A percentile compares a stretch with the other conserved stretches of the same genome.
phyloP scores from a whole-genome alignment of 2,888 invertebrate species.

The Eupeodes latifasciatus region DNA sequence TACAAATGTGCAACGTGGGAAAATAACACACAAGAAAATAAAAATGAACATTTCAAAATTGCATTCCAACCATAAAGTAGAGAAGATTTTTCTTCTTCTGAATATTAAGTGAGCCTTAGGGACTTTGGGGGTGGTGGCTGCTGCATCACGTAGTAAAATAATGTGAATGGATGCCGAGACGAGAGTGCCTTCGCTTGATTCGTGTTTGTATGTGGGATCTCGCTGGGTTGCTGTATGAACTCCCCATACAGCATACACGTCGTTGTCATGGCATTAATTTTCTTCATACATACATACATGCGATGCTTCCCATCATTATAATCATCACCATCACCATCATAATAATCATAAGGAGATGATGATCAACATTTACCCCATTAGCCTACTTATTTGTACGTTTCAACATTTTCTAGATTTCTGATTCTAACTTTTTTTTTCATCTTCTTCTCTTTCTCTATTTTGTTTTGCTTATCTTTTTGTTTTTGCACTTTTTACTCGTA shows the following conservation, averaged over 20 bases:
- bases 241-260: conserved; percentile 51
- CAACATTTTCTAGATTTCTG: conserved; percentile 66
- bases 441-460: background rate
- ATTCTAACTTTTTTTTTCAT: background rate
- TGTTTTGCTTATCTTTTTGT: background rate
- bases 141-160: conserved; percentile 51
- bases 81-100: conserved; percentile 62
- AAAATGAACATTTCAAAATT: conserved; percentile 73
- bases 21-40: conserved; percentile 62
- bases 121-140: conserved; percentile 23
- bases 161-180: conserved; percentile 63
- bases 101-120: conserved; percentile 71
- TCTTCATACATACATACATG: background rate
- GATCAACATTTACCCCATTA: conserved; percentile 74
- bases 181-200: conserved; percentile 5
- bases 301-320: conserved; percentile 48
- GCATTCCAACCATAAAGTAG: conserved; percentile 71
- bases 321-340: conserved; percentile 40
- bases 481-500: background rate
- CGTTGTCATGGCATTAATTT: conserved; percentile 58
- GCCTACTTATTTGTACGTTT: conserved; percentile 74
- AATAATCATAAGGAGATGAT: conserved; percentile 29
- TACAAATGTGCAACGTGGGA: conserved; percentile 72
- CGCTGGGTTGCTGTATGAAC: background rate
- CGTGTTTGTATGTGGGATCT: conserved; percentile 15